phyloP scores from a whole-genome alignment of 2,113 vertebrate species.

The Podocnemis expansa region DNA sequence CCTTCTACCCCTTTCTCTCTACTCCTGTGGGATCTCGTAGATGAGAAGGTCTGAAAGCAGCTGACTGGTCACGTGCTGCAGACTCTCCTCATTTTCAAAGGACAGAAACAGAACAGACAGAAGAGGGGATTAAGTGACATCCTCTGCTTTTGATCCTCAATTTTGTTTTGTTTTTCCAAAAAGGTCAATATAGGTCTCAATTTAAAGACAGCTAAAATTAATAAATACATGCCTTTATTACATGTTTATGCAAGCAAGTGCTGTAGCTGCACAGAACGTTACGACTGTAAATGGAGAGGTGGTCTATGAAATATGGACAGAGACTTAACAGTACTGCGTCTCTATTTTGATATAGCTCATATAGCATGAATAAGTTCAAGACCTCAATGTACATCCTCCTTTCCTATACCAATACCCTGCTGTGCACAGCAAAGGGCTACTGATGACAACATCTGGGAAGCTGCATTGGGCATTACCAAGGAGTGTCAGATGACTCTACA shows the following conservation, averaged over 20 bases:
- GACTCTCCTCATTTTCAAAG: not conserved
- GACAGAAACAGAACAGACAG: fast-evolving
- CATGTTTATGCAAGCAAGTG: not conserved
- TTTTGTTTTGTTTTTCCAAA: not conserved
- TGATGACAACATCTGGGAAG: not conserved
- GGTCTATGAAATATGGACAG: not conserved
- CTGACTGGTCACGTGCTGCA: not conserved
- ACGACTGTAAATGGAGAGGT: not conserved
- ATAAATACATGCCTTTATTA: not conserved
- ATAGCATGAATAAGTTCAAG: not conserved
- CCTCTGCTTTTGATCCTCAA: not conserved
- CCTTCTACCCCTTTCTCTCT: not conserved
- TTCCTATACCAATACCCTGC: fast-evolving
- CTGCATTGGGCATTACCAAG: not conserved
- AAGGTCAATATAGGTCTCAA: not conserved
- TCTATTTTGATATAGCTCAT: not conserved
- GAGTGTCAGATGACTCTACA: not conserved
- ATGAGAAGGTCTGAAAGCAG: not conserved
- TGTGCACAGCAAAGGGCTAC: not conserved
- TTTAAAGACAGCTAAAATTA: not conserved
- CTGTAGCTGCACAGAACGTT: not conserved
- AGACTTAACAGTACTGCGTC: fast-evolving
- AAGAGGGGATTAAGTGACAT: not conserved
- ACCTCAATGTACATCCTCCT: fast-evolving
- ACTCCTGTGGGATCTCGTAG: not conserved